Conservation (phyloP, 1,140 invertebrate genomes). For the Drosophila tani region DNA sequence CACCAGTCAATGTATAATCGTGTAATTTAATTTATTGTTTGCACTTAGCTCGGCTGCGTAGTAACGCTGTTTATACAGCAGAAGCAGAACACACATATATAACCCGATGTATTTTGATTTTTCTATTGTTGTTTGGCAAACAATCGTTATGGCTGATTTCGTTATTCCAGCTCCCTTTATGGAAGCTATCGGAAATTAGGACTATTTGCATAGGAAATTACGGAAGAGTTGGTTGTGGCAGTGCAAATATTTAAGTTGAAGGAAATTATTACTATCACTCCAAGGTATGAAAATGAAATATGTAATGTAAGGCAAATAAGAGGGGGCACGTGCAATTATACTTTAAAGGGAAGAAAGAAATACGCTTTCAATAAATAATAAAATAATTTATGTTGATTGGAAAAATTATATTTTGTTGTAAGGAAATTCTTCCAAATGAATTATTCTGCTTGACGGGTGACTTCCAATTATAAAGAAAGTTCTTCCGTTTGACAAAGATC, state of each 20-base stretch:
- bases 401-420: too few relatives aligned
- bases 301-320: neutral
- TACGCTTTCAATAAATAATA: neutral
- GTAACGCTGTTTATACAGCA: conserved; percentile 26
- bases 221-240: conserved; percentile 5
- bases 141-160: conserved; percentile 32
- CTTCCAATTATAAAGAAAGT: too few relatives aligned
- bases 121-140: conserved; percentile 44
- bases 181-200: conserved; percentile 14
- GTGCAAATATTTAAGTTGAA: neutral
- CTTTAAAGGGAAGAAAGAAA: neutral
- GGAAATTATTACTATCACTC: neutral
- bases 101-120: conserved; percentile 29
- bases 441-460: too few relatives aligned
- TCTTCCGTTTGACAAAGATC: too few relatives aligned
- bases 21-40: conserved; percentile 47
- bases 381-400: neutral
- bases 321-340: neutral
- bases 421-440: too few relatives aligned
- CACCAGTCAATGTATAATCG: conserved; percentile 21
- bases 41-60: conserved; percentile 18
- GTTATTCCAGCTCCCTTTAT: conserved; percentile 2
- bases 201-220: conserved; percentile 7
- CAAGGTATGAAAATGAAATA: neutral
- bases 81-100: neutral